Percentiles rank a stretch among this genome's conserved stretches.
These are phyloP conservation scores for Drosophila burlai DNA, from an alignment of 1,140 invertebrate genomes.

Conservation along the genomic window DNA sequence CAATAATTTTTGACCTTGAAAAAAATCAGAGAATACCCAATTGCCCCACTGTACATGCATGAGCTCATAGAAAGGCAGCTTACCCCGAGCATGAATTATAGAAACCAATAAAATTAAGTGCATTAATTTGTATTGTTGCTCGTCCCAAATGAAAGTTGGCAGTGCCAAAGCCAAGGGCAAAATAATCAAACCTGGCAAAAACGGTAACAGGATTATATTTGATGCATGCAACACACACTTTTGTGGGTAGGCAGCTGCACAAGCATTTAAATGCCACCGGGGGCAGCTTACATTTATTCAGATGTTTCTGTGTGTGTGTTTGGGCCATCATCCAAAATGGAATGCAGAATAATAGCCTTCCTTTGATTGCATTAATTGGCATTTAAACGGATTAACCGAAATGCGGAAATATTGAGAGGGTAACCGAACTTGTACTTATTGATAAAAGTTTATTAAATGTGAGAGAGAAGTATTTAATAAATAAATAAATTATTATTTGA, in stretches of 20 bases:
- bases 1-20: slow-evolving; percentile 44
- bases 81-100: slow-evolving; percentile 66
- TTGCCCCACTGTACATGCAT: slow-evolving; percentile 11
- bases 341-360: slow-evolving; percentile 8
- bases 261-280: slow-evolving; percentile 30
- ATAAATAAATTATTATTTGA: not conserved
- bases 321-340: slow-evolving; percentile 8
- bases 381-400: slow-evolving; percentile 17
- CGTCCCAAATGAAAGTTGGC: slow-evolving; percentile 31
- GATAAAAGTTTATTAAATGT: not conserved
- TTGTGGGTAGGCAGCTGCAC: slow-evolving; percentile 18
- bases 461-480: not conserved
- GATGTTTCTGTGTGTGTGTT: not conserved
- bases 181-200: slow-evolving; percentile 46
- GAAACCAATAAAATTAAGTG: slow-evolving; percentile 76
- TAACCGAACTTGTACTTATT: not conserved
- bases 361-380: slow-evolving; percentile 40
- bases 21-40: not conserved
- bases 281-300: slow-evolving; percentile 26
- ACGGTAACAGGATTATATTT: slow-evolving; percentile 45
- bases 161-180: slow-evolving; percentile 53
- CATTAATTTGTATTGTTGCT: slow-evolving; percentile 64
- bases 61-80: slow-evolving; percentile 37
- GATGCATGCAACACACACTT: slow-evolving; percentile 33
- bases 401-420: not conserved